Evolutionary conservation across 2,888 invertebrate species (phyloP).

Genomic region (Tethea ocularis): DNA sequence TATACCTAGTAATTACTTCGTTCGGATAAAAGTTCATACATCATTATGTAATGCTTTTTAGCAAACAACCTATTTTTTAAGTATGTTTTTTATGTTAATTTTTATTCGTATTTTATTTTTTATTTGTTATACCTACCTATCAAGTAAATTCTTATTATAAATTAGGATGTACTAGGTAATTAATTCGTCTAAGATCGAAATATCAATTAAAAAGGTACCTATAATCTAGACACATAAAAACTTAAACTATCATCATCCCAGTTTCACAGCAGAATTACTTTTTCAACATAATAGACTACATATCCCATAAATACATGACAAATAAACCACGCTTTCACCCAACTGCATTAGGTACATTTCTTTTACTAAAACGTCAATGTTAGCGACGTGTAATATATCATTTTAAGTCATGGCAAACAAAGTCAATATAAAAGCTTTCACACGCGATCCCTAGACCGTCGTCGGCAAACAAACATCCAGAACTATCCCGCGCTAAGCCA

Average conservation of each 20-base stretch:
- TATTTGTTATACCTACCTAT: too few relatives aligned
- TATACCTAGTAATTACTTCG: too few relatives aligned
- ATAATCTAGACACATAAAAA: background rate
- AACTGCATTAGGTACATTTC: slow-evolving; percentile 66
- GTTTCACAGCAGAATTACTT: slow-evolving; percentile 18
- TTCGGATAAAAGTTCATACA: too few relatives aligned
- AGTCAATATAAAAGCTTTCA: slow-evolving; percentile 79
- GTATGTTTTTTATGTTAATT: too few relatives aligned
- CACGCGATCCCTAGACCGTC: slow-evolving; percentile 76
- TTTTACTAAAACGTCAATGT: slow-evolving; percentile 75
- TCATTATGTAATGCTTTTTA: too few relatives aligned
- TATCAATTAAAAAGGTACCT: background rate
- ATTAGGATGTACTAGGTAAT: too few relatives aligned
- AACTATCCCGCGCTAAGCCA: slow-evolving; percentile 79
- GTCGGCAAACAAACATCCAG: slow-evolving; percentile 76
- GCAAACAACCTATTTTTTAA: too few relatives aligned
- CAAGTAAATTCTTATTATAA: too few relatives aligned
- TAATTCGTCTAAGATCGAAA: background rate
- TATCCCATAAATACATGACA: slow-evolving; percentile 43
- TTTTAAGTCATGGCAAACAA: slow-evolving; percentile 80
- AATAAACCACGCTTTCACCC: slow-evolving; percentile 66
- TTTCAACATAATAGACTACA: slow-evolving; percentile 31
- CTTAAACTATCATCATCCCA: background rate
- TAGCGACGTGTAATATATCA: slow-evolving; percentile 79
- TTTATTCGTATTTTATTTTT: too few relatives aligned